Conservation (phyloP, 2,888 invertebrate genomes). For the Tetheella fluctuosa region DNA sequence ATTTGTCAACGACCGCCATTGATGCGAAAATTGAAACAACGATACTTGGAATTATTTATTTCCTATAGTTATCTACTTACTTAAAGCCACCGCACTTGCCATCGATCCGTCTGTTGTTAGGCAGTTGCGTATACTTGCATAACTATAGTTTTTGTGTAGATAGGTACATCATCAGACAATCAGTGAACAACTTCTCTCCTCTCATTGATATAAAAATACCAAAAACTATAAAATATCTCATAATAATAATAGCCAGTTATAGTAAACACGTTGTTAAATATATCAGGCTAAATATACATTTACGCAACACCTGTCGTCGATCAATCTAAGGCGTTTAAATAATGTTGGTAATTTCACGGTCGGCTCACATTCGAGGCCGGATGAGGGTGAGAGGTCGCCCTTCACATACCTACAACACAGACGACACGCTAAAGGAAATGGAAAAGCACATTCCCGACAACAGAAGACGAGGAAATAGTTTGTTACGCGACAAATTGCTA, state of each 20-base stretch:
- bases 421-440: slow-evolving; percentile 38
- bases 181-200: too few species aligned
- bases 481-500: slow-evolving; percentile 29
- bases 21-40: slow-evolving; percentile 30
- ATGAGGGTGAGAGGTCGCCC: slow-evolving; percentile 32
- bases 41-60: slow-evolving; percentile 27
- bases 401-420: slow-evolving; percentile 20
- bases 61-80: slow-evolving; percentile 26
- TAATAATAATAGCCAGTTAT: background rate
- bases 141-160: background rate
- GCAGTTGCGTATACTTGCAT: slow-evolving; percentile 2
- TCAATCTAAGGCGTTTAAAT: slow-evolving; percentile 39
- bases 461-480: slow-evolving; percentile 33
- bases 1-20: slow-evolving; percentile 36
- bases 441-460: slow-evolving; percentile 35
- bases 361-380: slow-evolving; percentile 28
- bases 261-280: background rate
- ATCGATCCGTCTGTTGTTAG: slow-evolving; percentile 29
- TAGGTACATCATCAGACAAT: background rate
- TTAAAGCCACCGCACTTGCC: slow-evolving; percentile 20
- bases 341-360: slow-evolving; percentile 38
- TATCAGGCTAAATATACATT: background rate
- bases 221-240: too few species aligned
- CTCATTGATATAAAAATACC: too few species aligned
- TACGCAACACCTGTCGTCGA: slow-evolving; percentile 28